phyloP scores from a whole-genome alignment of 2,797 vertebrate species.

The Sardinella longiceps region DNA sequence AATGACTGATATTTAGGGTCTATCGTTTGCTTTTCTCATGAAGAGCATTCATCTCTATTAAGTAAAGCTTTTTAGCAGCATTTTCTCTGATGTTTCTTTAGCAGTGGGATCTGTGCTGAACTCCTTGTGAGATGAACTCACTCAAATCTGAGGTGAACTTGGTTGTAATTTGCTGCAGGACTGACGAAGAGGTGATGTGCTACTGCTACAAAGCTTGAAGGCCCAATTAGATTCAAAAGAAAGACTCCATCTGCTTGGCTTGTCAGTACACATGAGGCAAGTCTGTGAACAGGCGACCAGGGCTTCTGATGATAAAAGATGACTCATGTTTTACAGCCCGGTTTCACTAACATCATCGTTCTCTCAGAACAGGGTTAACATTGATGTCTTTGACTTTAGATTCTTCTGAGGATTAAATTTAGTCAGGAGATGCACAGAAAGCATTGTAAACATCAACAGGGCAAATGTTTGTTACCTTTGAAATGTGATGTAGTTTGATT shows the following conservation, averaged over 20 bases:
- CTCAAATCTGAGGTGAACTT: background rate
- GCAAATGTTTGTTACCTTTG: background rate
- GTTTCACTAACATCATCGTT: background rate
- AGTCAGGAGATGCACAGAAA: background rate
- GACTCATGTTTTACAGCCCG: constrained; percentile 11
- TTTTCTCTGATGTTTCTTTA: background rate
- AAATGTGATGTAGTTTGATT: background rate
- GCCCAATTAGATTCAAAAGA: constrained; percentile 53
- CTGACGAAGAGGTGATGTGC: background rate
- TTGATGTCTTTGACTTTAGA: background rate
- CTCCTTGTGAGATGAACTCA: background rate
- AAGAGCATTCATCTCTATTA: background rate
- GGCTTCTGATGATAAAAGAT: constrained; percentile 32
- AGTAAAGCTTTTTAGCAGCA: background rate
- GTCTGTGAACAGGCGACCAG: constrained; percentile 15
- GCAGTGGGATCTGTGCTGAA: background rate
- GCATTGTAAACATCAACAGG: background rate
- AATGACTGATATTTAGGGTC: background rate
- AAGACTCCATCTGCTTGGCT: constrained; percentile 39
- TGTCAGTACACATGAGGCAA: constrained; percentile 33
- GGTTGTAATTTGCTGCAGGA: background rate
- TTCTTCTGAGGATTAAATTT: background rate
- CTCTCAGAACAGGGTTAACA: background rate
- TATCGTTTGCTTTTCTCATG: background rate
- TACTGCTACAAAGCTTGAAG: constrained; percentile 37